Evolutionary conservation across 2,797 vertebrate genomes (phyloP).

Genomic region (Kryptolebias ocellatus): DNA sequence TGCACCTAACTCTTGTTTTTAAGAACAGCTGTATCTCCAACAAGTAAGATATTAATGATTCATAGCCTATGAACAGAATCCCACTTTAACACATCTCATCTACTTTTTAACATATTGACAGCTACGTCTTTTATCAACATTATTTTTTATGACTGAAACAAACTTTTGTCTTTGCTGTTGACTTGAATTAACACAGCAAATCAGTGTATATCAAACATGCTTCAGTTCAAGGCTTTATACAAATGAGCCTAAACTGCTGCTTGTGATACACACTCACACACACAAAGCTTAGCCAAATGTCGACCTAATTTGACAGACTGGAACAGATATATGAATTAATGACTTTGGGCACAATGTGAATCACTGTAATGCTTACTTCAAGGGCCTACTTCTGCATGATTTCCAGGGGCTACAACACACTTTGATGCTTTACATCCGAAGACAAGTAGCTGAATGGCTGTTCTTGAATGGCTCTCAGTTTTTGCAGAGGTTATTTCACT

Average conservation of each 20-base stretch:
- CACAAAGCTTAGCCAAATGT: slow-evolving; percentile 5
- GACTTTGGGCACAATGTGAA: slow-evolving; percentile 36
- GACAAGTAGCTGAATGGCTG: slow-evolving; percentile 12
- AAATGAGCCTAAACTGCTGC: slow-evolving; percentile 14
- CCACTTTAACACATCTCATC: neutral
- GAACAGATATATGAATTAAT: slow-evolving; percentile 45
- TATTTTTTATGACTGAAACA: neutral
- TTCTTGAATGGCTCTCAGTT: neutral
- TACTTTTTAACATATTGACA: neutral
- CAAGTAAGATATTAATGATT: too few species aligned
- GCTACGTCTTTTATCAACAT: neutral
- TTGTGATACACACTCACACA: slow-evolving; percentile 34
- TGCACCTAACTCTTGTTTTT: too few species aligned
- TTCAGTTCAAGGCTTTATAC: neutral
- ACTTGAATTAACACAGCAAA: neutral
- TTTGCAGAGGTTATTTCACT: neutral
- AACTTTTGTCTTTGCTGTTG: slow-evolving; percentile 8
- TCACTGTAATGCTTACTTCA: slow-evolving; percentile 37
- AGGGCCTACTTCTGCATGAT: slow-evolving; percentile 16
- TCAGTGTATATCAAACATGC: neutral
- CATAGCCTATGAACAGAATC: too few species aligned
- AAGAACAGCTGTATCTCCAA: too few species aligned
- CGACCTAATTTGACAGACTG: slow-evolving; percentile 44
- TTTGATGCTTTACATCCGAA: slow-evolving; percentile 9
- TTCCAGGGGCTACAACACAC: slow-evolving; percentile 28